phyloP scores from a whole-genome alignment of 2,888 invertebrate genomes.

The Arge pagana region DNA sequence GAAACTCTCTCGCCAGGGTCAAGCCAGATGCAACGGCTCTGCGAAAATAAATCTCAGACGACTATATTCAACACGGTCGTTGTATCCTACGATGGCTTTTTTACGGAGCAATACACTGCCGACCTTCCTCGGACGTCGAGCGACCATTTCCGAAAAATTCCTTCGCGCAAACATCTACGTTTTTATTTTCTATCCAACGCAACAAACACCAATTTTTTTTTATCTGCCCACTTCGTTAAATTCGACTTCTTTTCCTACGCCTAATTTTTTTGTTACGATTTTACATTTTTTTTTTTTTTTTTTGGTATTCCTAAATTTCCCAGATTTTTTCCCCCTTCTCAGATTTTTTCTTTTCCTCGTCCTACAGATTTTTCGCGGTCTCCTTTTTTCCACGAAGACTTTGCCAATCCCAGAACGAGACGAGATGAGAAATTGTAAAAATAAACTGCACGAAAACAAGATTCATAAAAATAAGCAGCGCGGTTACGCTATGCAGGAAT shows the following conservation, averaged over 20 bases:
- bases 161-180: too few relatives aligned
- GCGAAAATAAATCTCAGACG: conserved; percentile 6
- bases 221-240: too few relatives aligned
- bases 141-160: too few relatives aligned
- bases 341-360: too few relatives aligned
- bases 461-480: conserved; percentile 3
- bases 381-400: not conserved
- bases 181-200: too few relatives aligned
- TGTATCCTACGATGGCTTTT: too few relatives aligned
- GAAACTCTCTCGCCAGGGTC: conserved; percentile 16
- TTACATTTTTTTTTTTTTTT: not conserved
- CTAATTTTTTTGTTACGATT: too few relatives aligned
- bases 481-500: too few relatives aligned
- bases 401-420: not conserved
- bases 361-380: too few relatives aligned
- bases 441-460: conserved; percentile 4
- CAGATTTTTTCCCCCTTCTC: too few relatives aligned
- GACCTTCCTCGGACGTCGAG: conserved; percentile 3
- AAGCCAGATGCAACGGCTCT: conserved; percentile 9
- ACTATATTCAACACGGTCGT: not conserved
- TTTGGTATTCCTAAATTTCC: too few relatives aligned
- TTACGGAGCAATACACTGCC: conserved; percentile 6
- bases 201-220: not conserved
- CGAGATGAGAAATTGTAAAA: not conserved
- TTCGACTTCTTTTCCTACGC: too few relatives aligned